Conservation (phyloP, 2,888 invertebrate genomes). For the Rhingia campestris region DNA sequence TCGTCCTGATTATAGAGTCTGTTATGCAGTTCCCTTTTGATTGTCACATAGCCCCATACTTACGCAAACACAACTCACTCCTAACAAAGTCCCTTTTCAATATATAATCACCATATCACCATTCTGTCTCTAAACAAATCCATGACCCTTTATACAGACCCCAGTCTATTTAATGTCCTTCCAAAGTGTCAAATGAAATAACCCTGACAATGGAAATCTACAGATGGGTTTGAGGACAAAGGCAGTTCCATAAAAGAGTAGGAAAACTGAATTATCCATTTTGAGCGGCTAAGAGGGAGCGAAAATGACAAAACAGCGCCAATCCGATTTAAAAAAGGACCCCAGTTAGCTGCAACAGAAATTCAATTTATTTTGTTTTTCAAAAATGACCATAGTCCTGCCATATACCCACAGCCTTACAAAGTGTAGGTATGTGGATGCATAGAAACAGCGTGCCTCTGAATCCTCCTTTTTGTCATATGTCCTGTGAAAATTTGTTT, state of each 20-base stretch:
- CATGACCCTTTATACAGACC: no score
- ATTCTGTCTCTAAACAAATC: background rate
- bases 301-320: background rate
- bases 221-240: background rate
- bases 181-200: background rate
- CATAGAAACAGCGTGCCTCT: background rate
- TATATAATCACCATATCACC: background rate
- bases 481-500: no score
- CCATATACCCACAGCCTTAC: background rate
- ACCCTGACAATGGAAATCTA: slow-evolving; percentile 7
- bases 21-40: no score
- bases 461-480: background rate
- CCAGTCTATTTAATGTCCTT: background rate
- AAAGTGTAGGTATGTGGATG: background rate
- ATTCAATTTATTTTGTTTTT: slow-evolving; percentile 34
- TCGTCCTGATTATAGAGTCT: no score
- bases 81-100: background rate
- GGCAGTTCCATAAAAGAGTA: slow-evolving; percentile 3
- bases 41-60: no score
- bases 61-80: no score
- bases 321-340: background rate
- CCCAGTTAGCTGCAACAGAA: slow-evolving; percentile 2
- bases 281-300: background rate
- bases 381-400: background rate
- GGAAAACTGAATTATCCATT: slow-evolving; percentile 13